These are phyloP conservation scores for Drosophila sp. DNA, from an alignment of 1,140 invertebrate genomes.

Conservation along the genomic window DNA sequence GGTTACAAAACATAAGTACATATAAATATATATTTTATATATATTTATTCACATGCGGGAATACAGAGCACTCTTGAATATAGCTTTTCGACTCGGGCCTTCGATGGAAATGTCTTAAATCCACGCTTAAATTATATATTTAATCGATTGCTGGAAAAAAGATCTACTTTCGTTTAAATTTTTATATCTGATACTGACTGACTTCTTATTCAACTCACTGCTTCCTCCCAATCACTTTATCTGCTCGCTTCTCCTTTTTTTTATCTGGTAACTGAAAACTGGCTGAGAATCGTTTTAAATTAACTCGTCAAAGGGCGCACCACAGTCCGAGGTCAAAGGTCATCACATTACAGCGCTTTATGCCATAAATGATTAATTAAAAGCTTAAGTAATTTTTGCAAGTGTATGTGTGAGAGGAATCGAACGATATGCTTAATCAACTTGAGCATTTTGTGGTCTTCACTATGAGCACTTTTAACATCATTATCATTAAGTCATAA, in stretches of 20 bases:
- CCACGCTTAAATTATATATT: slow-evolving; percentile 13
- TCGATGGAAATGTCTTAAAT: slow-evolving; percentile 28
- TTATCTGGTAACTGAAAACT: background rate
- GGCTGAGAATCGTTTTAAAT: background rate
- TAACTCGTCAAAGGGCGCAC: too few species aligned
- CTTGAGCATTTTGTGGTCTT: background rate
- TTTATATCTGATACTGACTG: too few species aligned
- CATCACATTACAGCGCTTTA: slow-evolving; percentile 14
- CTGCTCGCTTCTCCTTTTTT: too few species aligned
- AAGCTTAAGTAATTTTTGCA: slow-evolving; percentile 12
- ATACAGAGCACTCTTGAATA: background rate
- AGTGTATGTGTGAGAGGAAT: slow-evolving; percentile 25
- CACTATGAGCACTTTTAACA: background rate
- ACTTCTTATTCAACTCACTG: too few species aligned
- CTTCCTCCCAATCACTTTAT: too few species aligned
- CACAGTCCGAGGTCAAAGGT: too few species aligned
- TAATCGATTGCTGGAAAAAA: background rate
- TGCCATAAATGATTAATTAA: slow-evolving; percentile 34
- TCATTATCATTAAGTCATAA: background rate
- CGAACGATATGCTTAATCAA: slow-evolving; percentile 6
- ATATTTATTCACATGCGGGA: background rate
- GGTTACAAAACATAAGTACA: slow-evolving; percentile 30
- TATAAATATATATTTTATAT: slow-evolving; percentile 5
- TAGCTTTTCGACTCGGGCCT: background rate
- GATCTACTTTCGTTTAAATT: background rate